A percentile compares a stretch with the other conserved stretches of the same genome.
These are phyloP conservation scores for Eclectus roratus DNA, from an alignment of 2,113 vertebrate genomes.

Conservation along the genomic window DNA sequence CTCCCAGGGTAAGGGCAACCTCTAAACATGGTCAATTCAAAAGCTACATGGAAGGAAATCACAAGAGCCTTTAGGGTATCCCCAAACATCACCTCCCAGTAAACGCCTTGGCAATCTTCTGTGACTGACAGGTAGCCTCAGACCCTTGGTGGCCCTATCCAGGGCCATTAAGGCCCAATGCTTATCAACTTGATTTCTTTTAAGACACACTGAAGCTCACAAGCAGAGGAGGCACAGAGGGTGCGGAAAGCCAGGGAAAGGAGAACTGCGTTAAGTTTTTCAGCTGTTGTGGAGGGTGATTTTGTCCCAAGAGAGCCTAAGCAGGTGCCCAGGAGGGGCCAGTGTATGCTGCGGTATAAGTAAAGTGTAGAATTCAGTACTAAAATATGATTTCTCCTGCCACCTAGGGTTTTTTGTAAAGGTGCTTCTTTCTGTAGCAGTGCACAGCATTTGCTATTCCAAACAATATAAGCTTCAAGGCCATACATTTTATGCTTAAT, in stretches of 20 bases:
- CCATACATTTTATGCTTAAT: background rate
- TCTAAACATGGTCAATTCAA: background rate
- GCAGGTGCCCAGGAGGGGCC: background rate
- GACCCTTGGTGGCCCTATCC: background rate
- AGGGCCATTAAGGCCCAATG: background rate
- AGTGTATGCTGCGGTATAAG: background rate
- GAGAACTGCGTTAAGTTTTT: background rate
- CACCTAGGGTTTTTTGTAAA: background rate
- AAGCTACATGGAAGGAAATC: background rate
- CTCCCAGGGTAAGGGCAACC: background rate
- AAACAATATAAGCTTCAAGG: background rate
- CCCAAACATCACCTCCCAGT: background rate
- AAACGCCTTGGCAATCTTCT: background rate
- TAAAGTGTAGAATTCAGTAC: background rate
- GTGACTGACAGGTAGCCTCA: background rate
- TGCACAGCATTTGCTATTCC: background rate
- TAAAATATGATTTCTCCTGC: background rate
- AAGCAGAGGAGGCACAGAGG: fast-evolving
- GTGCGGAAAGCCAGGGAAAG: background rate
- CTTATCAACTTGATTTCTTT: background rate
- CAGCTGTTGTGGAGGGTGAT: background rate
- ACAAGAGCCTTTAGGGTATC: background rate
- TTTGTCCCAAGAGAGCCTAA: background rate
- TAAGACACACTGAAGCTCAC: background rate
- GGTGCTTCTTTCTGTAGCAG: background rate